Evolutionary conservation across 2,113 vertebrate genomes (phyloP).

Genomic region (Coreoperca whiteheadi): DNA sequence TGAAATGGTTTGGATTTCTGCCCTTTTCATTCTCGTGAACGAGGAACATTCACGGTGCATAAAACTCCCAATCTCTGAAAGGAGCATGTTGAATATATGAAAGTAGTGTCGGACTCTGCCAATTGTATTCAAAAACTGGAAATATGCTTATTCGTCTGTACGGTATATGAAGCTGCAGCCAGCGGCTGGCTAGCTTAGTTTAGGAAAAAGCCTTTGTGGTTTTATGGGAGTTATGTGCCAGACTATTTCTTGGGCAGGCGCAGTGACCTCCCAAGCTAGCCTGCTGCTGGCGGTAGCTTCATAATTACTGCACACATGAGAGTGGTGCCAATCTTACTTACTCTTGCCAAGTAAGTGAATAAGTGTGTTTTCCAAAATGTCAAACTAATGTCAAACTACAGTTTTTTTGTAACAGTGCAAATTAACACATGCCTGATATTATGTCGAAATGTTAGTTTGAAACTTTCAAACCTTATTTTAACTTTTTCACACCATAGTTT

Average conservation of each 20-base stretch:
- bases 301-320: neutral
- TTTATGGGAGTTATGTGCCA: neutral
- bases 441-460: neutral
- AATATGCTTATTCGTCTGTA: neutral
- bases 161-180: neutral
- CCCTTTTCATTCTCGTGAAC: neutral
- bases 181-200: neutral
- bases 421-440: neutral
- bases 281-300: neutral
- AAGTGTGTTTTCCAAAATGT: neutral
- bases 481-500: neutral
- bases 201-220: neutral
- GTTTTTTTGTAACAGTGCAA: neutral
- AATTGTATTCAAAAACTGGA: neutral
- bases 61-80: neutral
- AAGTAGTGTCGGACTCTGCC: neutral
- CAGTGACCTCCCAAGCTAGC: neutral
- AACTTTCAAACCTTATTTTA: neutral
- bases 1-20: neutral
- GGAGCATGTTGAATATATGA: neutral
- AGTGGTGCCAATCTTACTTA: neutral
- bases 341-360: neutral
- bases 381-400: neutral
- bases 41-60: neutral
- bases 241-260: neutral